Percentiles rank a stretch among this genome's conserved stretches.
Evolutionary conservation across 2,797 vertebrate genomes (phyloP).

Genomic region (Peromyscus aztecus): DNA sequence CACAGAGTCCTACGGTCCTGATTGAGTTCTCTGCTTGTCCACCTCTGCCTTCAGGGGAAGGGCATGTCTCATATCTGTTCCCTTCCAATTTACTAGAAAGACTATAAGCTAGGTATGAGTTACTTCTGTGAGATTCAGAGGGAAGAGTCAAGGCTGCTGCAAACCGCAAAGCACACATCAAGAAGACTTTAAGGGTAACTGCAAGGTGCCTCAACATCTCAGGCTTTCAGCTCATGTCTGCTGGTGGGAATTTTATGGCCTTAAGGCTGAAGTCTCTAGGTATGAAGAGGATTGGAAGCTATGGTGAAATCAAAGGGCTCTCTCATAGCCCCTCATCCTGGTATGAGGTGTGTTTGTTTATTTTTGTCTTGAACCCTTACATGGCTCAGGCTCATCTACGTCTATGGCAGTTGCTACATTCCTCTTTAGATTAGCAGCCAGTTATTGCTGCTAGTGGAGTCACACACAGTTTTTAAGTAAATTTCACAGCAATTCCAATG

Average conservation of each 20-base stretch:
- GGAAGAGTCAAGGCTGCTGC: background rate
- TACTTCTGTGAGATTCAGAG: background rate
- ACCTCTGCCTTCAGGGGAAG: background rate
- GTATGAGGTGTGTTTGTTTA: background rate
- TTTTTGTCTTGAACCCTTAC: background rate
- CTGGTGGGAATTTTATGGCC: background rate
- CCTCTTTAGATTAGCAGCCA: background rate
- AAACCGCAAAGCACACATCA: accelerated
- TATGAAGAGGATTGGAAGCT: background rate
- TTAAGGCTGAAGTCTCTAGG: background rate
- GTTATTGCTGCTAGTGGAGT: background rate
- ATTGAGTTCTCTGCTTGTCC: background rate
- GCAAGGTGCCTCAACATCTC: background rate
- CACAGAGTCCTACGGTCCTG: background rate
- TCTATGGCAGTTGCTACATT: background rate
- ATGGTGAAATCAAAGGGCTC: background rate
- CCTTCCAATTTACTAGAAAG: background rate
- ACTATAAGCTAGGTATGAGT: background rate
- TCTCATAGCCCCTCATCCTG: background rate
- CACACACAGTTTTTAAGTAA: background rate
- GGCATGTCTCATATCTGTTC: background rate
- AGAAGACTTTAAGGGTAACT: background rate
- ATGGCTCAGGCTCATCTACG: accelerated
- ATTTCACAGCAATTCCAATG: background rate
- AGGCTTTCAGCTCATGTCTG: background rate